Base-by-base conservation (phyloP, 2,888 invertebrate species). In the Peribatodes rhomboidaria region DNA sequence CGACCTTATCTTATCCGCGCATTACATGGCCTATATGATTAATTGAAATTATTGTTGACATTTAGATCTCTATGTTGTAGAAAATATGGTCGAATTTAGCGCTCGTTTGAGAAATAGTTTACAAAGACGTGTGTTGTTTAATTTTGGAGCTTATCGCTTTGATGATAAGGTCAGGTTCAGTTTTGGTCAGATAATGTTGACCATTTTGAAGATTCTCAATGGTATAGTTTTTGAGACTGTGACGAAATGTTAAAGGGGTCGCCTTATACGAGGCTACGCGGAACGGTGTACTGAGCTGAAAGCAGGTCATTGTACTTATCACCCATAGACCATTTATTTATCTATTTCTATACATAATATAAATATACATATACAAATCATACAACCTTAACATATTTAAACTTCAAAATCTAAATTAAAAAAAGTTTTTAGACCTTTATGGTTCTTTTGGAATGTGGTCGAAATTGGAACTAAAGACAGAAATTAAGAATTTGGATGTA, bases 1-100 rank as follows among this genome's bases (percentile, higher is more conserved):
- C n/a, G n/a, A n/a, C n/a, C 50, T 60, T 70, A 74, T 72, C 74
- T 67, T 66, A 73, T 72, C 72, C 62, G 2, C 4, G n/a, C 47
- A 63, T 65, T 55, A 63, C 49, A 54, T 37, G 59, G 68, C 68
- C 72, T 70, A 68, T 44, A 67, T 66, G 61, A 65, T 37, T 65
- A 57, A 61, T 20, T 49, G 33, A 3, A 14, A 18, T n/a, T 35
- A 41, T n/a, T 13, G 14, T 20, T 27, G n/a, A 44, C n/a, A 50
- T 31, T 57, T n/a, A 22, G 2, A 47, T 42, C 49, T 44, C 35
- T 67, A 63, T 42, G 10, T 1, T n/a, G 10, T 46, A 9, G 8
- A 1, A 10, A 4, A 10, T 31, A 55, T 18, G 4, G 55, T 49
- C 20, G 13, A 35, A 27, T 42, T 53, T 50, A 37, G 20, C 8